Conservation (phyloP, 2,113 vertebrate genomes). For the Colistium nudipinnis region DNA sequence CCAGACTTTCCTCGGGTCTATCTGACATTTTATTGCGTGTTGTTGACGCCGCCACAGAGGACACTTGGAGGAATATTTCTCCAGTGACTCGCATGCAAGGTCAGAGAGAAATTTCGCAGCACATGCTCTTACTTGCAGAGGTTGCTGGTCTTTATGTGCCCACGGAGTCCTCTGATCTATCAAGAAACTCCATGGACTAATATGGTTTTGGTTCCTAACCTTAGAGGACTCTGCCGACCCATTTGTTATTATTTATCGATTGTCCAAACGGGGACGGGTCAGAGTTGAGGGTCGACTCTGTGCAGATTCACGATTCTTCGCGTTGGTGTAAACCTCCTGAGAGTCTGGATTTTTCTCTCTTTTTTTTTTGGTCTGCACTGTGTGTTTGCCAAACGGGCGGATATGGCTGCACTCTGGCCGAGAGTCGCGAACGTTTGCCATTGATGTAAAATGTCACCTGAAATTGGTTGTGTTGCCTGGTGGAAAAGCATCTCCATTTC, state of each 20-base stretch:
- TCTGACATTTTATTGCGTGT: constrained; percentile 20
- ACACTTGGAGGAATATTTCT: constrained; percentile 35
- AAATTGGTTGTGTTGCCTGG: constrained; percentile 67
- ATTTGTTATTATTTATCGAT: constrained; percentile 54
- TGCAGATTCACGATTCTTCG: constrained; percentile 30
- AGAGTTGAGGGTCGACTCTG: constrained; percentile 21
- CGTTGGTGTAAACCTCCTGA: constrained; percentile 30
- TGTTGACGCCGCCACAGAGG: constrained; percentile 21
- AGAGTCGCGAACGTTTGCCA: constrained; percentile 49
- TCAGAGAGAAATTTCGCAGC: constrained; percentile 50
- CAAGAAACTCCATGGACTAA: constrained; percentile 45
- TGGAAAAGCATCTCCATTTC: constrained; percentile 52
- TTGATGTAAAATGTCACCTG: constrained; percentile 74
- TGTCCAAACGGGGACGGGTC: constrained; percentile 48
- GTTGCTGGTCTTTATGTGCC: constrained; percentile 50
- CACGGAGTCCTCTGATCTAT: constrained; percentile 54
- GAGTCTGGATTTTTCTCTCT: constrained; percentile 28
- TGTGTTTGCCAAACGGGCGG: constrained; percentile 50
- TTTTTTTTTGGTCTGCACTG: constrained; percentile 21
- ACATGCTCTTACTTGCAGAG: constrained; percentile 41
- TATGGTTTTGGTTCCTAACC: constrained; percentile 53
- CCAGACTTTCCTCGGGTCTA: too few relatives aligned
- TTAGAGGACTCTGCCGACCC: constrained; percentile 30
- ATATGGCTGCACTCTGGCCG: constrained; percentile 47
- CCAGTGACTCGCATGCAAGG: constrained; percentile 22